These are phyloP conservation scores for Notolabrus celidotus DNA, from an alignment of 2,797 vertebrate species.

Conservation along the genomic window DNA sequence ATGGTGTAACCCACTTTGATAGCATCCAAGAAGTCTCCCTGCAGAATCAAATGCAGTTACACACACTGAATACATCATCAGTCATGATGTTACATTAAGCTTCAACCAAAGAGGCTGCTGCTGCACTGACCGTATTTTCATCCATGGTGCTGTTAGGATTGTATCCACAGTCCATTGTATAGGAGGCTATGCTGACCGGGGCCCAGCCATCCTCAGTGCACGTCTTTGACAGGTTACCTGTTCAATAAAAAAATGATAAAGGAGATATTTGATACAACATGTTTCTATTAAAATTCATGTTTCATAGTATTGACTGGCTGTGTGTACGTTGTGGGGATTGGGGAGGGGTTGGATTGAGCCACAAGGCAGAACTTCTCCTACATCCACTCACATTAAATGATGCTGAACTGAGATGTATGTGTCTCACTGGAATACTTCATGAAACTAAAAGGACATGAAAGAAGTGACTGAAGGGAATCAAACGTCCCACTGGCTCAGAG, in stretches of 20 bases:
- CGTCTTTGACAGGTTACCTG: conserved; percentile 92
- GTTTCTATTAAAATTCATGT: conserved; percentile 2
- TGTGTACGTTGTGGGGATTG: neutral
- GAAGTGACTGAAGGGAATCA: conserved; percentile 53
- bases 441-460: conserved; percentile 61
- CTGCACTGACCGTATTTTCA: conserved; percentile 67
- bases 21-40: conserved; percentile 84
- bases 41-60: conserved; percentile 40
- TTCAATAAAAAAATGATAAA: conserved; percentile 30
- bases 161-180: conserved; percentile 87
- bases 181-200: conserved; percentile 78
- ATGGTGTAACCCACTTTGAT: conserved; percentile 95
- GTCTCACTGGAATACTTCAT: conserved; percentile 59
- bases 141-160: conserved; percentile 81
- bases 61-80: conserved; percentile 14
- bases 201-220: conserved; percentile 91
- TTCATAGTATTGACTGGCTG: conserved; percentile 1
- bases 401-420: conserved; percentile 33
- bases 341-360: neutral
- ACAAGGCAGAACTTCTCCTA: conserved; percentile 18
- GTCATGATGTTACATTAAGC: neutral
- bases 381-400: conserved; percentile 51
- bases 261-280: neutral
- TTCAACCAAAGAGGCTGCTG: neutral
- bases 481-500: conserved; percentile 47